Percentiles rank a stretch among this genome's conserved stretches.
Evolutionary conservation across 1,140 invertebrate species (phyloP).

Genomic region (Lepidurus apus): DNA sequence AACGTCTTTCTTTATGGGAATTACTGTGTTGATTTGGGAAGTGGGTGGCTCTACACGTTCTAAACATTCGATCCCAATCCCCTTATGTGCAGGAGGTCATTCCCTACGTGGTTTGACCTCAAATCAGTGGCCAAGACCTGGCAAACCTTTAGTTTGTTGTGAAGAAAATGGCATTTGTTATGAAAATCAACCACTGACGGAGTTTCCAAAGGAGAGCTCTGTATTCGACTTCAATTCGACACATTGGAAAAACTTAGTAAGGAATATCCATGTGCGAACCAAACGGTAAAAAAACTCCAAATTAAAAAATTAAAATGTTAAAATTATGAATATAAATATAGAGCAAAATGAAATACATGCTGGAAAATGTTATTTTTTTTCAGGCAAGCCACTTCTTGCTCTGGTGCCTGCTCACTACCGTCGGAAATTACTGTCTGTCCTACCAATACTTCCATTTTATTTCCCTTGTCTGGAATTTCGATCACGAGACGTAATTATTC

Average conservation of each 20-base stretch:
- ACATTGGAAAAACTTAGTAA: neutral
- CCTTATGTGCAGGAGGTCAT: neutral
- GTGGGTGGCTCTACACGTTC: neutral
- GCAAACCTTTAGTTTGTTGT: neutral
- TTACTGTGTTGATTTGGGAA: neutral
- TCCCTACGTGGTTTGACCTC: neutral
- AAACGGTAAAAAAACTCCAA: neutral
- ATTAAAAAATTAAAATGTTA: neutral
- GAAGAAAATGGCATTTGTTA: neutral
- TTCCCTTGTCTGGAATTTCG: slow-evolving; percentile 32
- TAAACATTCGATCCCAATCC: neutral
- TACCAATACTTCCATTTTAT: slow-evolving; percentile 29
- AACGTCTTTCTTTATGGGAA: neutral
- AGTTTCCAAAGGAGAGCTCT: neutral
- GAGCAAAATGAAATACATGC: neutral
- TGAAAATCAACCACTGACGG: neutral
- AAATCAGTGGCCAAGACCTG: neutral
- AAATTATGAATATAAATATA: neutral
- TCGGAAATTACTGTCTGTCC: slow-evolving; percentile 18
- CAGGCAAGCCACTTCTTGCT: neutral
- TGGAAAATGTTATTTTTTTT: neutral
- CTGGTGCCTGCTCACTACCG: neutral
- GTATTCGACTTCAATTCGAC: neutral
- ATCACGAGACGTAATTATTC: slow-evolving; percentile 26
- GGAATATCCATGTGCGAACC: neutral